These are phyloP conservation scores for Cephus pulcher DNA, from an alignment of 2,888 invertebrate genomes.

Conservation along the genomic window DNA sequence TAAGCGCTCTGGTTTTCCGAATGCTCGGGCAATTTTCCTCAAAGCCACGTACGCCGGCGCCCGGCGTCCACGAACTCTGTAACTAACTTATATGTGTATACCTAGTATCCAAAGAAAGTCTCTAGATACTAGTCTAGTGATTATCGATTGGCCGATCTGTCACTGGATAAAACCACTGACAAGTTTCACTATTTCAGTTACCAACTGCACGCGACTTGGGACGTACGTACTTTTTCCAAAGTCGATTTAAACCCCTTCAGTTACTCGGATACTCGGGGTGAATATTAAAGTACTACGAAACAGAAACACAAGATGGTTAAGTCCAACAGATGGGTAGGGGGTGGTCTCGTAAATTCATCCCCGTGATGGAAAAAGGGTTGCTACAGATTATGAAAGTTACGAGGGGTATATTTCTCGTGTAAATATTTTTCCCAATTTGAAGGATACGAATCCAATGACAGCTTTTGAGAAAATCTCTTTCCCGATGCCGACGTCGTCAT, in stretches of 20 bases:
- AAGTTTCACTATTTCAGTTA: not conserved
- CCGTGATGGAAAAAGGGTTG: not conserved
- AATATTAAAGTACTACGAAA: no score
- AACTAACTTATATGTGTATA: not conserved
- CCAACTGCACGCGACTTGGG: not conserved
- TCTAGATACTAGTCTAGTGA: not conserved
- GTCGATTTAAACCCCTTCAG: not conserved
- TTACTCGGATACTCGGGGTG: no score
- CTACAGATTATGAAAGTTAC: not conserved
- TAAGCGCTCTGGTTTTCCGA: not conserved
- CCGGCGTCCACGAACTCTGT: not conserved
- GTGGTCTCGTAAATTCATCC: not conserved
- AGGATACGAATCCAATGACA: not conserved
- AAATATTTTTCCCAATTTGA: not conserved
- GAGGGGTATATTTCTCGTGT: not conserved
- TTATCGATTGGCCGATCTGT: not conserved
- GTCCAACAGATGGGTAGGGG: not conserved
- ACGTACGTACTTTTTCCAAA: not conserved
- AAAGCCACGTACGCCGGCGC: not conserved
- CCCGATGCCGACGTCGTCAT: not conserved
- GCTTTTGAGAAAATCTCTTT: not conserved
- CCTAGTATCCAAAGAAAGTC: not conserved
- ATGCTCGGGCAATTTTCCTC: not conserved
- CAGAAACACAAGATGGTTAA: not conserved
- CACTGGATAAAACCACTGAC: not conserved